A percentile compares a stretch with the other conserved stretches of the same genome.
These are phyloP conservation scores for Stigmatopora argus DNA, from an alignment of 2,113 vertebrate genomes.

Conservation along the genomic window DNA sequence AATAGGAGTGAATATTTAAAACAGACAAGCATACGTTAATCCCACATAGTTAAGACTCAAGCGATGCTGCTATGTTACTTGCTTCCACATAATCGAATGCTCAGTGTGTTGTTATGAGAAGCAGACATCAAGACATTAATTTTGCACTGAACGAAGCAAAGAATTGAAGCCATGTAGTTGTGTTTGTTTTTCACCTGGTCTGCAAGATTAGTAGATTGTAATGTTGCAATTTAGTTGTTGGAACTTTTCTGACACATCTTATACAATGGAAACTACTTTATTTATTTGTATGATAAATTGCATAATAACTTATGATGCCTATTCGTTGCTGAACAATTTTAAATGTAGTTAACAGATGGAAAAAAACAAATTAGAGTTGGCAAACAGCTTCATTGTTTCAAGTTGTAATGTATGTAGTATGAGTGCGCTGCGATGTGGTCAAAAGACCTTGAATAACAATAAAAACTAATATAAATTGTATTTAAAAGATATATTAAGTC, in stretches of 20 bases:
- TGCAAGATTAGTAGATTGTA: neutral
- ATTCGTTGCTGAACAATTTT: constrained; percentile 3
- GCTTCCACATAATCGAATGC: neutral
- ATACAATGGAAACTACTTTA: too few relatives aligned
- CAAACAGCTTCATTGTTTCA: constrained; percentile 60
- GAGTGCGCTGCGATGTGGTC: constrained; percentile 35
- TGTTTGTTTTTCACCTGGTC: neutral
- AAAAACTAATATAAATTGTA: constrained; percentile 64
- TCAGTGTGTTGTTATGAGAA: neutral
- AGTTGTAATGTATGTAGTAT: constrained; percentile 44
- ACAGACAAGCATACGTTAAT: neutral
- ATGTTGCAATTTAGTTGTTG: too few relatives aligned
- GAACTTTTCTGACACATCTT: too few relatives aligned
- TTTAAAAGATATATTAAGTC: constrained; percentile 62
- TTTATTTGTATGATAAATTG: neutral
- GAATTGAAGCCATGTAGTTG: neutral
- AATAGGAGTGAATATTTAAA: neutral
- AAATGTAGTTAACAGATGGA: constrained; percentile 37
- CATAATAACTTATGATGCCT: neutral
- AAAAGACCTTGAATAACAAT: constrained; percentile 38
- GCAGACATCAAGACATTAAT: neutral
- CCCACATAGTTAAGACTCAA: neutral
- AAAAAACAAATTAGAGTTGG: constrained; percentile 43
- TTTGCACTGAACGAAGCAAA: neutral
- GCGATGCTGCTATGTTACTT: neutral